phyloP scores from a whole-genome alignment of 1,140 invertebrate species.

The Neelides sp. region DNA sequence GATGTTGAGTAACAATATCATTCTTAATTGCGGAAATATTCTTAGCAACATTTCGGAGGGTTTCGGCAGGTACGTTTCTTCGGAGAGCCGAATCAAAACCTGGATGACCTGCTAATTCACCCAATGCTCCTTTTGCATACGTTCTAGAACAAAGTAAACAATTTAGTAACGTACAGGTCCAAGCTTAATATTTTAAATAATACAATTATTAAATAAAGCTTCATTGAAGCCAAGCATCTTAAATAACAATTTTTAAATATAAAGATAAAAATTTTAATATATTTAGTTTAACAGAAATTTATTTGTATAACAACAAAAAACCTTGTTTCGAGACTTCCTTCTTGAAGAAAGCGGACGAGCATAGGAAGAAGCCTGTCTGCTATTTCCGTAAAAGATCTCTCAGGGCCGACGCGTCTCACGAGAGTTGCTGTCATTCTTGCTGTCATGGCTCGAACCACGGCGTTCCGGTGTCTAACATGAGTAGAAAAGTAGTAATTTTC shows the following conservation, averaged over 20 bases:
- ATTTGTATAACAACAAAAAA: constrained; percentile 32
- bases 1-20: no score
- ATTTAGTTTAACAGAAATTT: background rate
- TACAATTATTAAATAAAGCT: background rate
- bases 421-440: constrained; percentile 55
- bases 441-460: constrained; percentile 63
- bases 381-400: constrained; percentile 53
- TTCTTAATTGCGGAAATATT: background rate
- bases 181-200: background rate
- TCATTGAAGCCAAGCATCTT: background rate
- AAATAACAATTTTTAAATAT: constrained; percentile 8
- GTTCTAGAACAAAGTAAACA: constrained; percentile 40
- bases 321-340: constrained; percentile 75
- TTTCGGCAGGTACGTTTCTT: constrained; percentile 24
- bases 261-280: constrained; percentile 4
- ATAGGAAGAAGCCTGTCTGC: constrained; percentile 64
- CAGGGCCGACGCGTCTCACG: constrained; percentile 55
- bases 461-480: constrained; percentile 65
- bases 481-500: background rate
- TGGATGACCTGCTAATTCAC: constrained; percentile 42
- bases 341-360: constrained; percentile 66
- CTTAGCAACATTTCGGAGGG: constrained; percentile 7
- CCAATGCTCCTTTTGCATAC: constrained; percentile 53
- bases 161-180: no score
- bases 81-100: constrained; percentile 17